Evolutionary conservation across 2,888 invertebrate species (phyloP), one percentile per base, ranked within the genome.

Genomic region (Parascotia fuliginaria): DNA sequence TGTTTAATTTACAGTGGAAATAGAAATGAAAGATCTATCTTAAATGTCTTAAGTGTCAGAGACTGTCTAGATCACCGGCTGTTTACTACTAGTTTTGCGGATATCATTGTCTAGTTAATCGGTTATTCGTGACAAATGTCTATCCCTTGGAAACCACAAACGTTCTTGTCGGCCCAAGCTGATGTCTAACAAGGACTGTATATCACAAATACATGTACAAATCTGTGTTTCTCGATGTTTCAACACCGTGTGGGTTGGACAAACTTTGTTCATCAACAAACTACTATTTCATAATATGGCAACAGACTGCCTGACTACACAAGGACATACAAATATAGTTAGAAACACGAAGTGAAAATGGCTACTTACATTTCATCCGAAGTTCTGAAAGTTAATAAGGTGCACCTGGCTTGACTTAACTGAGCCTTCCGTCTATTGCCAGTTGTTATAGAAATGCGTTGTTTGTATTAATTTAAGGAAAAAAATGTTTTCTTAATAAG

Each of bases 191-290:
- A 51, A 53, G 55, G 60, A 60, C 56, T 51, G 37, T 51, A 55
- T 49, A 53, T 58, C 50, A 57, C 41, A 24, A 42, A 28, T 33
- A 39, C n/a, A n/a, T n/a, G n/a, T n/a, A n/a, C 53, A 43, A 60
- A 52, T 53, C 46, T 55, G 33, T 52, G 57, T 51, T 46, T 39
- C 33, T 54, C 41, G 43, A 46, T 65, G 54, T 37, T 50, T 33
- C 51, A 55, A 64, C 60, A 50, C 50, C 43, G 27, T 39, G 41
- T 39, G 32, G 55, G 55, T 44, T 53, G 49, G 55, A 24, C 42
- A 28, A 67, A 69, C 67, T 67, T 69, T 67, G 60, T 70, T 67
- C 63, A 67, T 67, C 67, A 67, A 63, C 70, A 54, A 67, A 70
- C 70, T 63, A 57, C 55, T 60, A 60, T 70, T 63, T 66, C 57